phyloP scores from a whole-genome alignment of 2,797 vertebrate species.

The Eupleurogrammus muticus region DNA sequence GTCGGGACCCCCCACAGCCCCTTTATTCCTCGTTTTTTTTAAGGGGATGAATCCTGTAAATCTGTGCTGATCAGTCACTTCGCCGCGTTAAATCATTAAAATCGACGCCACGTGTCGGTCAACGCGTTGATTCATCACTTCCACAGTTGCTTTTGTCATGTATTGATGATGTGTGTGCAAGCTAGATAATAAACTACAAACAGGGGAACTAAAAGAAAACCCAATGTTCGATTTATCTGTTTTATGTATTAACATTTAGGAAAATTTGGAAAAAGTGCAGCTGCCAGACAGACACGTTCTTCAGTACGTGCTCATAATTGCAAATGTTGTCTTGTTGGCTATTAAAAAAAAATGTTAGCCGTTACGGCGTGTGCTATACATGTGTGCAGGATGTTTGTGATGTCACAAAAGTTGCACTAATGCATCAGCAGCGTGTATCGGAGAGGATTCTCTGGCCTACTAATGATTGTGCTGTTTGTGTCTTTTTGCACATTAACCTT shows the following conservation, averaged over 20 bases:
- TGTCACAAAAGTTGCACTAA: constrained; percentile 79
- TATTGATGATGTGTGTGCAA: neutral
- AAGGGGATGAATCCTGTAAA: constrained; percentile 33
- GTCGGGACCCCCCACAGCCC: constrained; percentile 39
- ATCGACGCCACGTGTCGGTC: constrained; percentile 1
- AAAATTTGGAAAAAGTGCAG: constrained; percentile 27
- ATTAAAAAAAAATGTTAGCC: constrained; percentile 29
- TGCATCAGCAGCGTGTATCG: constrained; percentile 81
- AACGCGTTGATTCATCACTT: constrained; percentile 33
- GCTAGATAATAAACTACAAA: constrained; percentile 10
- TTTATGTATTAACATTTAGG: neutral
- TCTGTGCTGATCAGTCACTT: constrained; percentile 44
- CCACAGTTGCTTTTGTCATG: constrained; percentile 39
- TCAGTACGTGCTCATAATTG: constrained; percentile 49
- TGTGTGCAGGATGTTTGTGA: constrained; percentile 68
- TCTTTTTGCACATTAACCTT: constrained; percentile 96
- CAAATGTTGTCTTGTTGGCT: constrained; percentile 48
- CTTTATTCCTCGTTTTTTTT: constrained; percentile 36
- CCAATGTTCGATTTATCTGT: constrained; percentile 4
- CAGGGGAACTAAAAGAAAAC: neutral
- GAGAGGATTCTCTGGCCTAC: constrained; percentile 85
- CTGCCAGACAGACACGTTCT: constrained; percentile 74
- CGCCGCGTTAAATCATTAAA: constrained; percentile 33
- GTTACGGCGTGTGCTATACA: constrained; percentile 50
- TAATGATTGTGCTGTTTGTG: constrained; percentile 94